These are phyloP conservation scores for Planococcus citri DNA, from an alignment of 1,140 invertebrate species.

Conservation along the genomic window DNA sequence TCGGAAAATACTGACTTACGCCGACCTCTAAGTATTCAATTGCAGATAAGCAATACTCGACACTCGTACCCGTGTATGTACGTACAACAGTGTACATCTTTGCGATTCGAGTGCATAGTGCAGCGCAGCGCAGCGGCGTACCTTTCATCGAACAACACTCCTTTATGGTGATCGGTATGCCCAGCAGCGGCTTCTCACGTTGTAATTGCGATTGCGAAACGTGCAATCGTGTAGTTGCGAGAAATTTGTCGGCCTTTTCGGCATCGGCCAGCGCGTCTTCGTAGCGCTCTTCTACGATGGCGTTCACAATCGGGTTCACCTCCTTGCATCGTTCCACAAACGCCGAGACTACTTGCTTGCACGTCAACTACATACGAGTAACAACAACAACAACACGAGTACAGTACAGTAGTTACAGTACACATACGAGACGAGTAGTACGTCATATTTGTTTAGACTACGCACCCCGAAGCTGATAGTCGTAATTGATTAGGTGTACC, in stretches of 20 bases:
- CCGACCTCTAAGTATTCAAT: too few species aligned
- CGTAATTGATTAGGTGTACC: not conserved
- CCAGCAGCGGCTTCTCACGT: conserved; percentile 45
- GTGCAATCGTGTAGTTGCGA: too few species aligned
- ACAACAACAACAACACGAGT: not conserved
- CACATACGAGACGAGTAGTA: not conserved
- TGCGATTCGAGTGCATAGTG: too few species aligned
- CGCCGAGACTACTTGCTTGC: conserved; percentile 46
- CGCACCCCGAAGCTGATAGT: not conserved
- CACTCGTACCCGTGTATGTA: too few species aligned
- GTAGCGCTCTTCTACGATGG: conserved; percentile 51
- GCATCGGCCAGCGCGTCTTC: conserved; percentile 47
- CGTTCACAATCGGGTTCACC: conserved; percentile 54
- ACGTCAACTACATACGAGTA: conserved; percentile 39
- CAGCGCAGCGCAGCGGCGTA: too few species aligned
- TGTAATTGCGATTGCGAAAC: conserved; percentile 36
- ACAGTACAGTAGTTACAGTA: too few species aligned
- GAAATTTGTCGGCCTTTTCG: conserved; percentile 37
- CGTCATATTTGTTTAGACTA: not conserved
- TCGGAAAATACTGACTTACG: too few species aligned
- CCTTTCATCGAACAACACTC: conserved; percentile 52
- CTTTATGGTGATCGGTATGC: conserved; percentile 53
- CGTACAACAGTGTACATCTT: too few species aligned
- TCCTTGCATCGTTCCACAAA: conserved; percentile 49
- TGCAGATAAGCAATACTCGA: too few species aligned